These are phyloP conservation scores for Elaphurus davidianus DNA, from an alignment of 2,113 vertebrate species.

Conservation along the genomic window DNA sequence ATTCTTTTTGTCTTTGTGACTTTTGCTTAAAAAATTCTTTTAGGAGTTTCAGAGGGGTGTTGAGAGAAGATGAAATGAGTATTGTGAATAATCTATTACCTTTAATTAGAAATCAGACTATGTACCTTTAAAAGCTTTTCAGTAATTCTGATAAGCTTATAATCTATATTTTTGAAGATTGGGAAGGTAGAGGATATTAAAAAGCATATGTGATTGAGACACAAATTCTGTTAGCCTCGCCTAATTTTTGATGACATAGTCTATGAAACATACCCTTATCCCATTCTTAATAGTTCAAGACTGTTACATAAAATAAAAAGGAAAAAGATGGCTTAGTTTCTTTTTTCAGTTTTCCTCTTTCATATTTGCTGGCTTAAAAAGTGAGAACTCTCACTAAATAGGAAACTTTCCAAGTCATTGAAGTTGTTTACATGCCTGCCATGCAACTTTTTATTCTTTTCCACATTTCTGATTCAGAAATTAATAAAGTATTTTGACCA, in stretches of 20 bases:
- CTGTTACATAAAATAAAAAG: neutral
- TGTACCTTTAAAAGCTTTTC: neutral
- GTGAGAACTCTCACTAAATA: neutral
- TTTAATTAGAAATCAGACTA: conserved; percentile 33
- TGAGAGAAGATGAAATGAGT: neutral
- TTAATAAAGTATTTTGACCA: conserved; percentile 21
- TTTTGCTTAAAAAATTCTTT: neutral
- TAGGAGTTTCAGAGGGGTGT: neutral
- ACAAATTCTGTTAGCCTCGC: neutral
- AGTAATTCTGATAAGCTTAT: conserved; percentile 42
- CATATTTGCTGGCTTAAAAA: conserved; percentile 32
- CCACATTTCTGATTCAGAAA: conserved; percentile 11
- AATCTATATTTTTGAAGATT: conserved; percentile 3
- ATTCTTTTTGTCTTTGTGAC: conserved; percentile 39
- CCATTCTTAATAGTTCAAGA: neutral
- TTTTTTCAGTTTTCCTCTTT: neutral
- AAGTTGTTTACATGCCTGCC: neutral
- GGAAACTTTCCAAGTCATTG: neutral
- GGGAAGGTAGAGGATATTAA: neutral
- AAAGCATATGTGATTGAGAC: neutral
- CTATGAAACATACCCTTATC: conserved; percentile 3
- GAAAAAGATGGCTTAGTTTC: neutral
- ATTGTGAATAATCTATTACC: neutral
- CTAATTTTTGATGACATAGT: neutral
- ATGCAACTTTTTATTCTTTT: neutral